A percentile compares a stretch with the other conserved stretches of the same genome.
Conservation (phyloP, 2,888 invertebrate species). For the Callinectes sapidus region DNA sequence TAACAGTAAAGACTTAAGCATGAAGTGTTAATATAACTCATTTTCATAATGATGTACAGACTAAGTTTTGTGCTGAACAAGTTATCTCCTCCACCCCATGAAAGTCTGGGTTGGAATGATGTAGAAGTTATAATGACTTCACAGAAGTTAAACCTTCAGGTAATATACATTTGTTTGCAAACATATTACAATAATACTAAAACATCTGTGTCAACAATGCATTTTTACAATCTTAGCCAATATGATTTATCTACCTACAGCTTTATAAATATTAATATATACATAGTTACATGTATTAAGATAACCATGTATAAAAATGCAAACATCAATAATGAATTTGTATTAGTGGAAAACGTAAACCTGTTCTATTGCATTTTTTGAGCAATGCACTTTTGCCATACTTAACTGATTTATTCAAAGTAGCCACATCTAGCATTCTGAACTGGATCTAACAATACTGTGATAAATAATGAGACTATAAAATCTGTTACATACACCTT, state of each 20-base stretch:
- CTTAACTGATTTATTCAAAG: background rate
- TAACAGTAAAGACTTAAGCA: background rate
- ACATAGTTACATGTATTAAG: background rate
- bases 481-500: background rate
- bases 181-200: background rate
- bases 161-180: background rate
- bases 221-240: background rate
- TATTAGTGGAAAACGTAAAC: background rate
- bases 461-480: background rate
- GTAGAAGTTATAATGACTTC: background rate
- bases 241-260: background rate
- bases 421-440: background rate
- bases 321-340: background rate
- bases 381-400: background rate
- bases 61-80: background rate
- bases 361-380: background rate
- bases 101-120: constrained; percentile 14
- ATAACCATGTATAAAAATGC: background rate
- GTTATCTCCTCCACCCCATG: background rate
- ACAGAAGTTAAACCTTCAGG: constrained; percentile 16
- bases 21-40: background rate
- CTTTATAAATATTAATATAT: background rate
- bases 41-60: background rate
- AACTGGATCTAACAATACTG: background rate
- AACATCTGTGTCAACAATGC: background rate